These are phyloP conservation scores for roundworm (Caenorhabditis elegans) DNA, from an alignment of 1,140 invertebrate genomes.

Conservation along the genomic window DNA sequence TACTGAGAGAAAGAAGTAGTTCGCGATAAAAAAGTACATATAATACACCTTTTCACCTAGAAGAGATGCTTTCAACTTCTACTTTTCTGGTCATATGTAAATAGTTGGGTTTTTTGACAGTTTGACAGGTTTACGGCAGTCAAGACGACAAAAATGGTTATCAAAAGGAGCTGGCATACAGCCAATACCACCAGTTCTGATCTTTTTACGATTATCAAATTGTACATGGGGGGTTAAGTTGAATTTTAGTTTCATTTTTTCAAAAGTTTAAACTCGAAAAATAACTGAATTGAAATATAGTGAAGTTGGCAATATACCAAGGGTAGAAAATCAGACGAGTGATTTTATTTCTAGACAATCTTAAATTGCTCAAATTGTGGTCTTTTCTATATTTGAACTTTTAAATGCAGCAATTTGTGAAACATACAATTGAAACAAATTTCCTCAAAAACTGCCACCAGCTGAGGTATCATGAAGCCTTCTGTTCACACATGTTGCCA, in stretches of 20 bases:
- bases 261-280: no score
- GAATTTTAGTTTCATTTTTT: no score
- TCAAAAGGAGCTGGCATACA: neutral
- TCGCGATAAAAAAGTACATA: neutral
- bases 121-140: slow-evolving; percentile 32
- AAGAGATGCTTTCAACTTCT: neutral
- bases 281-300: no score
- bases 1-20: neutral
- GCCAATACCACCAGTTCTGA: neutral
- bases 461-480: neutral
- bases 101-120: slow-evolving; percentile 25
- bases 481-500: slow-evolving; percentile 25
- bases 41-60: neutral
- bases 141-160: slow-evolving; percentile 11
- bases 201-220: slow-evolving; percentile 18
- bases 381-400: no score
- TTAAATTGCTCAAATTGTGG: no score
- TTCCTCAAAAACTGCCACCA: neutral
- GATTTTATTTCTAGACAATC: no score
- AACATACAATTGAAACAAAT: neutral
- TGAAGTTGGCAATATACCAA: no score
- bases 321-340: no score
- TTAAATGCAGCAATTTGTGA: no score
- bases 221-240: neutral
- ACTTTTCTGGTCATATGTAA: slow-evolving; percentile 13